phyloP scores from a whole-genome alignment of 2,888 invertebrate genomes.

The Danaus chrysippus region DNA sequence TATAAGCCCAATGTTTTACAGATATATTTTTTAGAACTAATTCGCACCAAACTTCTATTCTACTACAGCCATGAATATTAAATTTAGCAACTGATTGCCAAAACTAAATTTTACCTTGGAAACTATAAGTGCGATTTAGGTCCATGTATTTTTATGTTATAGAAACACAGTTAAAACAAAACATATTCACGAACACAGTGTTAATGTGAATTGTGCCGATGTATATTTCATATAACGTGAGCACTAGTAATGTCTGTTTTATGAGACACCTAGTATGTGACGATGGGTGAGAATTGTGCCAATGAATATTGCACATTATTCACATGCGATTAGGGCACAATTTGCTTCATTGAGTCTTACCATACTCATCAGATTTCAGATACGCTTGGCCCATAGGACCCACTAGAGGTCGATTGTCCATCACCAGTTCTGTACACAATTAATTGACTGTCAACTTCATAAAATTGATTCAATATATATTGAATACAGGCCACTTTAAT shows the following conservation, averaged over 20 bases:
- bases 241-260: slow-evolving; percentile 47
- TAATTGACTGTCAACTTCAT: slow-evolving; percentile 49
- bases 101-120: slow-evolving; percentile 12
- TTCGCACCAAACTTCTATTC: slow-evolving; percentile 20
- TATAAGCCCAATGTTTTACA: slow-evolving; percentile 25
- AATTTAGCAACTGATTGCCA: slow-evolving; percentile 10
- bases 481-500: background rate
- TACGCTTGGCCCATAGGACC: slow-evolving; percentile 89
- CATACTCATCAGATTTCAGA: slow-evolving; percentile 90
- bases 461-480: slow-evolving; percentile 3
- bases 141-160: slow-evolving; percentile 21
- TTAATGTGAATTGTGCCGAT: slow-evolving; percentile 45
- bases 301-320: slow-evolving; percentile 54
- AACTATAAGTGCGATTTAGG: slow-evolving; percentile 30
- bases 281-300: slow-evolving; percentile 40
- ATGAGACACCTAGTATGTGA: slow-evolving; percentile 55
- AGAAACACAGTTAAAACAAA: slow-evolving; percentile 25
- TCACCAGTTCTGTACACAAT: slow-evolving; percentile 80
- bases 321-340: slow-evolving; percentile 71
- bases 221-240: slow-evolving; percentile 38
- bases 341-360: slow-evolving; percentile 78
- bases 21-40: slow-evolving; percentile 25
- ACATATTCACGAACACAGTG: slow-evolving; percentile 36
- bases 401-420: slow-evolving; percentile 87
- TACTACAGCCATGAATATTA: slow-evolving; percentile 10